Evolutionary conservation across 2,888 invertebrate genomes (phyloP), one percentile per base, ranked within the genome.

Genomic region (Scaptomyza polygonia): DNA sequence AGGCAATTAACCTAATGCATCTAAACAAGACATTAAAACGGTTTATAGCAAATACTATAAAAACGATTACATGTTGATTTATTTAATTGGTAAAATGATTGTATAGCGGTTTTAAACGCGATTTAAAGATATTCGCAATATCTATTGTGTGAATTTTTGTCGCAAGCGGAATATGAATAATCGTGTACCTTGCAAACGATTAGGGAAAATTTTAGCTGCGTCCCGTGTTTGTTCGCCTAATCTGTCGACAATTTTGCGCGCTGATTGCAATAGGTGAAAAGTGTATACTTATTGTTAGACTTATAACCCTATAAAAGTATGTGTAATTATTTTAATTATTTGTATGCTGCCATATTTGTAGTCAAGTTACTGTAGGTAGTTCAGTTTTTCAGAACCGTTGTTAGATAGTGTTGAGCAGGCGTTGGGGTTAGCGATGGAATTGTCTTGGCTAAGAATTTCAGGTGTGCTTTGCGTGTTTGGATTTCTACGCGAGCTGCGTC

Each of bases 401-500:
- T 71, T 79, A 82, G 65, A 79, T 52, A 43, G 65, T 27, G 25
- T 47, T 48, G 27, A 18, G 44, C 53, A 14, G 44, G 39, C 53
- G 34, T 43, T n/a, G 12, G 21, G 40, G 40, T 18, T 56, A 61
- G 57, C 55, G 36, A 73, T 58, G 62, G 56, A 57, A 44, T 43
- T 32, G 34, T 72, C 76, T 62, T 97, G 96, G 96, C 88, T 94
- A 42, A 93, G 93, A 90, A 93, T 95, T 53, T 95, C 96, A 0
- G 91, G 95, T 18, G 90, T 96, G 53, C 92, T 97, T 27, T 96
- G 97, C 84, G 92, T 95, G 29, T 97, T 96, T 89, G 97, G 97
- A 5, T 94, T 96, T 77, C 91, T 97, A 44, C 95, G 97, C 73
- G 97, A 97, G 90, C 94, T 97, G 52, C 93, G 97, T 6, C 97